Conservation (phyloP, 2,888 invertebrate species). For the Morpho achilles region DNA sequence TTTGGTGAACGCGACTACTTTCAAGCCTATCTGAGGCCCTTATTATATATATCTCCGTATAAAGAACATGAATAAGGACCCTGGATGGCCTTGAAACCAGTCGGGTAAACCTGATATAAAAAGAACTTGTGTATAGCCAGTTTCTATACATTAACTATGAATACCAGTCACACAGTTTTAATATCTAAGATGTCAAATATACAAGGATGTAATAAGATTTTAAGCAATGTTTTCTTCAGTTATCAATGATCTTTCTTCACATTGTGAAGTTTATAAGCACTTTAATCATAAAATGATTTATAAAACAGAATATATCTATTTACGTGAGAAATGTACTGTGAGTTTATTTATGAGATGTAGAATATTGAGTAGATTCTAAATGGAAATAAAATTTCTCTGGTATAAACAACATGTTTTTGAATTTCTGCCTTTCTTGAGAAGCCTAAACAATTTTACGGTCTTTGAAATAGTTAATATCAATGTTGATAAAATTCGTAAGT, state of each 20-base stretch:
- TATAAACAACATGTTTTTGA: conserved; percentile 18
- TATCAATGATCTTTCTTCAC: not conserved
- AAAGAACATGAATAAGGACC: too few species aligned
- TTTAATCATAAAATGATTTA: not conserved
- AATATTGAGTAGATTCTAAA: conserved; percentile 17
- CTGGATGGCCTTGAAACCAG: too few species aligned
- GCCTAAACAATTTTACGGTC: conserved; percentile 24
- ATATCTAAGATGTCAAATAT: too few species aligned
- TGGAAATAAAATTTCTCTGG: conserved; percentile 24
- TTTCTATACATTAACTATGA: too few species aligned
- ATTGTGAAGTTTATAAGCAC: not conserved
- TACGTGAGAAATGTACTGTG: not conserved
- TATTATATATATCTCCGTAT: too few species aligned
- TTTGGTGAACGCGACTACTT: too few species aligned
- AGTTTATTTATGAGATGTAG: conserved; percentile 18
- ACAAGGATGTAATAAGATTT: too few species aligned
- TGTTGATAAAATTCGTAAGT: conserved; percentile 1
- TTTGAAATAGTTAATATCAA: conserved; percentile 7
- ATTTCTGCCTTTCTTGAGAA: conserved; percentile 4
- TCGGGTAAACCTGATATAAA: too few species aligned
- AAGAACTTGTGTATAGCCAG: too few species aligned
- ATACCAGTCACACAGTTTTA: too few species aligned
- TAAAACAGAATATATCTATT: conserved; percentile 3
- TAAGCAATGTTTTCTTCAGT: too few species aligned
- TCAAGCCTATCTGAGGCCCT: too few species aligned